phyloP scores from a whole-genome alignment of 2,113 vertebrate species.

The Campylomormyrus tamandua region DNA sequence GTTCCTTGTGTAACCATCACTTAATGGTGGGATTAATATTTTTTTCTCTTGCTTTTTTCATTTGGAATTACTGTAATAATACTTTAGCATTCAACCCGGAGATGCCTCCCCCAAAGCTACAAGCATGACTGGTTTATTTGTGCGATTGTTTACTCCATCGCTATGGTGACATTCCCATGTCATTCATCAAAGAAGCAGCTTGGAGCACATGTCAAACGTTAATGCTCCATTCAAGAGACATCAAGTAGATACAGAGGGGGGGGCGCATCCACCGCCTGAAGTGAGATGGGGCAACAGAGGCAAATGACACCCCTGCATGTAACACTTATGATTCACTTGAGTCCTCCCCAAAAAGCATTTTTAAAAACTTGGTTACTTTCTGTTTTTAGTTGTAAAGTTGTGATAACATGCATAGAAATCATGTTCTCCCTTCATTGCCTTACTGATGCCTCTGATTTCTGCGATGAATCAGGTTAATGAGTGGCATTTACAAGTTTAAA shows the following conservation, averaged over 20 bases:
- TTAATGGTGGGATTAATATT: neutral
- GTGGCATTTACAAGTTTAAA: conserved; percentile 6
- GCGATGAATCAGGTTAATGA: neutral
- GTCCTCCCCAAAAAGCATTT: no score
- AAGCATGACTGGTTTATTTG: neutral
- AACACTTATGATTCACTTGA: neutral
- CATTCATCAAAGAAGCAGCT: neutral
- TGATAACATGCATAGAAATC: neutral
- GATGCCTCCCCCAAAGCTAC: neutral
- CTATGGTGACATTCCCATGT: neutral
- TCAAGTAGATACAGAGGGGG: neutral
- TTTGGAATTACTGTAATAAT: neutral
- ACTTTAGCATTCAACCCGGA: neutral
- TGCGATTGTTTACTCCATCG: neutral
- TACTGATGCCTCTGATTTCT: neutral
- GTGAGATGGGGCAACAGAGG: neutral
- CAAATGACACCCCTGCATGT: neutral
- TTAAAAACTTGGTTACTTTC: neutral
- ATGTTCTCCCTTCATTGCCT: neutral
- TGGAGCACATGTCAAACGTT: neutral
- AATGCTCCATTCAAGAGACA: neutral
- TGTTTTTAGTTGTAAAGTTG: neutral
- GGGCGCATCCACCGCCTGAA: neutral
- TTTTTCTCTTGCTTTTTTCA: neutral
- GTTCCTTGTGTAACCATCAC: neutral